phyloP scores from a whole-genome alignment of 2,888 invertebrate species.

The Rosalia funebris region DNA sequence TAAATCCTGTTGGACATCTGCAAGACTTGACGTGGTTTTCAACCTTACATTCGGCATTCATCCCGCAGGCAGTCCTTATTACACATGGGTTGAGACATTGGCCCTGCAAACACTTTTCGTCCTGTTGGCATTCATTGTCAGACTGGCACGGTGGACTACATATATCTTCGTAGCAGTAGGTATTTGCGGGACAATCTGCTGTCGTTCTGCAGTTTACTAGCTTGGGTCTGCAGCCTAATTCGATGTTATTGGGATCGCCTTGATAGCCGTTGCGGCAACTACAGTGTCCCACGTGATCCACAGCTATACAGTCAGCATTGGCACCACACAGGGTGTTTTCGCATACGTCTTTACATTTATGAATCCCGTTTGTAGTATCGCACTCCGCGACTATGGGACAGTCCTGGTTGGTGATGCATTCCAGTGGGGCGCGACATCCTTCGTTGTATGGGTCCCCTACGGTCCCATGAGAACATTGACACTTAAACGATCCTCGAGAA shows the following conservation, averaged over 20 bases:
- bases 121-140: slow-evolving; percentile 80
- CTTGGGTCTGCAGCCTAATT: slow-evolving; percentile 78
- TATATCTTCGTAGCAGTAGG: slow-evolving; percentile 82
- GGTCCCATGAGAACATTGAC: slow-evolving; percentile 80
- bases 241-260: slow-evolving; percentile 78
- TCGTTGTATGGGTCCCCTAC: slow-evolving; percentile 88
- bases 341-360: slow-evolving; percentile 87
- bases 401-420: slow-evolving; percentile 81
- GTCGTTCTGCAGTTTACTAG: slow-evolving; percentile 77
- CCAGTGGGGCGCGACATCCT: slow-evolving; percentile 83
- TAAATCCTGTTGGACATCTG: slow-evolving; percentile 85
- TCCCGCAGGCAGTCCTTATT: slow-evolving; percentile 80
- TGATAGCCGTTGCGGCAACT: slow-evolving; percentile 81
- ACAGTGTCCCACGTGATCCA: slow-evolving; percentile 81
- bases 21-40: slow-evolving; percentile 81
- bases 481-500: slow-evolving; percentile 81
- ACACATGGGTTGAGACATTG: slow-evolving; percentile 86
- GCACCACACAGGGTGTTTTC: slow-evolving; percentile 80
- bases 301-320: slow-evolving; percentile 84
- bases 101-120: slow-evolving; percentile 83
- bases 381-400: slow-evolving; percentile 86
- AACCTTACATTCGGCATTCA: slow-evolving; percentile 82
- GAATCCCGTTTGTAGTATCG: slow-evolving; percentile 74
- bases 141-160: slow-evolving; percentile 85
- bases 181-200: slow-evolving; percentile 79